phyloP scores from a whole-genome alignment of 64 coral and sea anemone genomes.

The Stylophora pistillata region DNA sequence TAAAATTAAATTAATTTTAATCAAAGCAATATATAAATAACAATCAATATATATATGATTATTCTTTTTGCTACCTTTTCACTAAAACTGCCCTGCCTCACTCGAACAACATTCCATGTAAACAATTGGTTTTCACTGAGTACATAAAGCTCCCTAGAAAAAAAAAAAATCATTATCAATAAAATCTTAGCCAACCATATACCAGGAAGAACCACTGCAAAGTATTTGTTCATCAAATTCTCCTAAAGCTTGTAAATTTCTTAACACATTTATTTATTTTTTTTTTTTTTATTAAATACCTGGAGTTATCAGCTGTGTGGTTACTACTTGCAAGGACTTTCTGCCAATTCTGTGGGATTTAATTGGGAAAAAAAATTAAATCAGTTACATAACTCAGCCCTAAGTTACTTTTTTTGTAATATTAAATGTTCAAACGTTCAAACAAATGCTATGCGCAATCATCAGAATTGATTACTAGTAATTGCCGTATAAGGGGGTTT shows the following conservation, averaged over 20 bases:
- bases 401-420: too few species aligned
- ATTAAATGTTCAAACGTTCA: too few species aligned
- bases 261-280: background rate
- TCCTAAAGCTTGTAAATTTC: background rate
- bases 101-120: conserved; percentile 45
- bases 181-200: background rate
- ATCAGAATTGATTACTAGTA: too few species aligned
- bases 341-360: conserved; percentile 26
- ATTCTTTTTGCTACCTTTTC: conserved; percentile 58
- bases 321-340: conserved; percentile 52
- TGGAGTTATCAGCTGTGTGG: conserved; percentile 25
- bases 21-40: background rate
- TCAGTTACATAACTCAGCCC: too few species aligned
- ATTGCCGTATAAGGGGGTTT: too few species aligned
- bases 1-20: too few species aligned
- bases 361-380: background rate
- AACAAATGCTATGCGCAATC: too few species aligned
- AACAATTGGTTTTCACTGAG: conserved; percentile 60
- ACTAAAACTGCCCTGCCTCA: conserved; percentile 14
- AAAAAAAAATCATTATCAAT: background rate
- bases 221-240: background rate
- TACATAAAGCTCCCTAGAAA: conserved; percentile 57
- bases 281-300: conserved; percentile 31
- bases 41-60: background rate
- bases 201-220: background rate